A percentile compares a stretch with the other conserved stretches of the same genome.
phyloP scores from a whole-genome alignment of 2,888 invertebrate genomes.

The Leptura quadrifasciata region DNA sequence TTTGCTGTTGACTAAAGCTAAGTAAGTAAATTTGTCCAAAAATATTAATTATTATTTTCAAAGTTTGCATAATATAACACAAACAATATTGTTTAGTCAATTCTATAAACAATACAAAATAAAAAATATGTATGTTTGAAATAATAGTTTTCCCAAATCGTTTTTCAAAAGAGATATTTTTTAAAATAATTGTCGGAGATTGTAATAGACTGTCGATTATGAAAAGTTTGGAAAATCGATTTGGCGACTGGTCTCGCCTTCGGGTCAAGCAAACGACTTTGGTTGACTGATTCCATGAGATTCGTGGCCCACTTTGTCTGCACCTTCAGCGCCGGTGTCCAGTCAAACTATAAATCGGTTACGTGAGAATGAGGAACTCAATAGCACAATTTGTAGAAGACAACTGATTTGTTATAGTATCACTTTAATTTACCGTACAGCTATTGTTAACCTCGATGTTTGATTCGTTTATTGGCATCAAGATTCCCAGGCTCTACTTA shows the following conservation, averaged over 20 bases:
- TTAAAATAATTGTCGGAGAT: too few species aligned
- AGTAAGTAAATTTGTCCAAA: not conserved
- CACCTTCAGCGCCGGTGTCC: not conserved
- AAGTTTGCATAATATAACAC: too few species aligned
- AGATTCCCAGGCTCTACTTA: constrained; percentile 39
- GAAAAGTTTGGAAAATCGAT: not conserved
- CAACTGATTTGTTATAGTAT: constrained; percentile 55
- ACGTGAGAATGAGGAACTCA: constrained; percentile 33
- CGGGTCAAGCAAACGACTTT: not conserved
- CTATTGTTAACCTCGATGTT: constrained; percentile 55
- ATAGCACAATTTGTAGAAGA: constrained; percentile 39
- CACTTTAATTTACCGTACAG: constrained; percentile 58
- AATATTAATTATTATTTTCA: too few species aligned
- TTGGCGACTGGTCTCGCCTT: not conserved
- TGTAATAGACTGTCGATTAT: too few species aligned
- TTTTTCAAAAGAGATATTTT: too few species aligned
- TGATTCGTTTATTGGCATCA: constrained; percentile 36
- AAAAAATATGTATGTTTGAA: too few species aligned
- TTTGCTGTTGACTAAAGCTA: not conserved
- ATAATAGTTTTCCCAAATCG: too few species aligned
- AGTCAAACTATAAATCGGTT: constrained; percentile 16
- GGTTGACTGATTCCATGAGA: not conserved
- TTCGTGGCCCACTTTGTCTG: constrained; percentile 24
- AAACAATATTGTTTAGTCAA: too few species aligned
- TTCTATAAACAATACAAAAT: too few species aligned